Evolutionary conservation across 2,888 invertebrate genomes (phyloP).

Genomic region (Lochmaea crataegi): DNA sequence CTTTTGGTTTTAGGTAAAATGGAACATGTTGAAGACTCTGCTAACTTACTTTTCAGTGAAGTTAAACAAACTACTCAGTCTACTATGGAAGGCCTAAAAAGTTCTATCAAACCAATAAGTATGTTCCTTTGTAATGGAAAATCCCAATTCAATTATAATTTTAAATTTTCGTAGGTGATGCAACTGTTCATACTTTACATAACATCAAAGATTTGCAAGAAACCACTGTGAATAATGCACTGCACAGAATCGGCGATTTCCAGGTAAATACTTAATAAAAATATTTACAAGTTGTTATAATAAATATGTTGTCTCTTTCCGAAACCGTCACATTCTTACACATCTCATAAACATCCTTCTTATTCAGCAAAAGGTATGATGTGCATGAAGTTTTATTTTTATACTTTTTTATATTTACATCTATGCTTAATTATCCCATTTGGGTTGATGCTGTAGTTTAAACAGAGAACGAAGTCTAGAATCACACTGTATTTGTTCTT

Average conservation of each 20-base stretch:
- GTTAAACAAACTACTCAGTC: constrained; percentile 54
- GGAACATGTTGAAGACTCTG: constrained; percentile 40
- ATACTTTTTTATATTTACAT: constrained; percentile 5
- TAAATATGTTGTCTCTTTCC: constrained; percentile 30
- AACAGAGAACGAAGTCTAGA: no score
- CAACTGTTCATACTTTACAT: constrained; percentile 61
- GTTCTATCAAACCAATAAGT: constrained; percentile 58
- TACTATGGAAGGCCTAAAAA: constrained; percentile 57
- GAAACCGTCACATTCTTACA: constrained; percentile 40
- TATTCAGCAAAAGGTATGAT: constrained; percentile 43
- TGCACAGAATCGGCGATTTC: constrained; percentile 73
- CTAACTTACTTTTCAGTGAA: constrained; percentile 54
- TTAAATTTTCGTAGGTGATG: constrained; percentile 54
- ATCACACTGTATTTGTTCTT: no score
- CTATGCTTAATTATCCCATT: background rate
- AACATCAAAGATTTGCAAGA: constrained; percentile 70
- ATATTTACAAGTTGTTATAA: constrained; percentile 20
- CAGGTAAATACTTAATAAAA: constrained; percentile 65
- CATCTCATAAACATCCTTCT: constrained; percentile 37
- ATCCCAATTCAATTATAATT: background rate
- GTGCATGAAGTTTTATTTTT: constrained; percentile 33
- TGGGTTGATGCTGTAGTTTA: no score
- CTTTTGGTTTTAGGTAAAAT: constrained; percentile 37
- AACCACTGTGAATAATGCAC: constrained; percentile 68
- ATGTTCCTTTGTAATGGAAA: constrained; percentile 35